Evolutionary conservation across 1,140 invertebrate genomes (phyloP), one percentile per base, ranked within the genome.

Genomic region (Drosophila aff.): DNA sequence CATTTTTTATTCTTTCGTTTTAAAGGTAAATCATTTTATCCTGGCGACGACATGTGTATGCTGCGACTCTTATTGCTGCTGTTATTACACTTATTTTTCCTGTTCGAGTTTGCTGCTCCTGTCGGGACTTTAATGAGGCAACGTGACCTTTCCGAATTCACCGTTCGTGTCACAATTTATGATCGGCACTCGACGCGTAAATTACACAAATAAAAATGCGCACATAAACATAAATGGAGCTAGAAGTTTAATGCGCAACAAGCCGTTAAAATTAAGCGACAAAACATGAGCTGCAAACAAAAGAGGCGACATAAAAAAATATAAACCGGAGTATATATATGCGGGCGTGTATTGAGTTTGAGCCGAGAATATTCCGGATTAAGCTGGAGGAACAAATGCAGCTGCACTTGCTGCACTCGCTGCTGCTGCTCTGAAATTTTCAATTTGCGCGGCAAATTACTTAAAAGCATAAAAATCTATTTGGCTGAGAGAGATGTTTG

Each of bases 201-300:
- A 87, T 87, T 83, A 72, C 84, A 84, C 57, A 78, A 87, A 87
- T 87, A 87, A 89, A 87, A 87, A 80, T 77, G 47, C 64, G 72
- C 43, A 26, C 72, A 87, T 83, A 89, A 89, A 87, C 83, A 81
- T 83, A 78, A 89, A 86, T 87, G 79, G 65, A 81, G 80, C 80
- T 63, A 52, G 64, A 74, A 86, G 28, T 83, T 82, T 77, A 86
- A 81, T 68, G 75, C 80, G 47, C 77, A 60, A 60, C 44, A 57
- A 53, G 73, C 81, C 81, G 78, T 87, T 87, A 87, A 87, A 87
- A 87, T 89, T 78, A 87, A 87, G 83, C 83, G 84, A 89, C 81
- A 87, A 89, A 87, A 87, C 83, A 87, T 87, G 83, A 84, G 84
- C 69, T 52, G 83, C 79, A 89, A 81, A 87, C 83, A 74, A 89